Evolutionary conservation across 1,140 invertebrate genomes (phyloP).

Genomic region (Pseudomyrmex concolor): DNA sequence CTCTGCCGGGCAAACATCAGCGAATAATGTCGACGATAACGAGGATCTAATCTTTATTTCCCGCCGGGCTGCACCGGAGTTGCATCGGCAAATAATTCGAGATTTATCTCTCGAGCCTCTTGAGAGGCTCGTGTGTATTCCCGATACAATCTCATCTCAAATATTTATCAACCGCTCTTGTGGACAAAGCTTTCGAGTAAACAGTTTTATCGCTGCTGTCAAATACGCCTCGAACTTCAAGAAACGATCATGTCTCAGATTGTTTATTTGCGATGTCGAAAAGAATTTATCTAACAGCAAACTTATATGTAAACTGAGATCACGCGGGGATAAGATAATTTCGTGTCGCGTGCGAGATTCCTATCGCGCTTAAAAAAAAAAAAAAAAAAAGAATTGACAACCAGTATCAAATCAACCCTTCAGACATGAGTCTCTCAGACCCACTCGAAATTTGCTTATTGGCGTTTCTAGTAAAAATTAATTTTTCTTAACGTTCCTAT

Average conservation of each 20-base stretch:
- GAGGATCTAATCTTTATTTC: not conserved
- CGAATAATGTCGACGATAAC: not conserved
- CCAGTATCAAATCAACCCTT: no score
- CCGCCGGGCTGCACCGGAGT: not conserved
- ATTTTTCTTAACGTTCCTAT: no score
- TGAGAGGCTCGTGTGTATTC: not conserved
- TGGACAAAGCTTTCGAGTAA: slow-evolving; percentile 26
- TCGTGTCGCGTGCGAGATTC: no score
- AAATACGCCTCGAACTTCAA: slow-evolving; percentile 5
- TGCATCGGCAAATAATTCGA: not conserved
- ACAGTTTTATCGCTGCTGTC: slow-evolving; percentile 66
- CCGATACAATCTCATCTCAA: slow-evolving; percentile 51
- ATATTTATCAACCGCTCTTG: slow-evolving; percentile 68
- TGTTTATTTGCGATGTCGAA: not conserved
- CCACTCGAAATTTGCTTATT: no score
- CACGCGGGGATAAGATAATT: no score
- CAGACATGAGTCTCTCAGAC: no score
- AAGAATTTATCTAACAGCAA: no score
- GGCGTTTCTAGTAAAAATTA: no score
- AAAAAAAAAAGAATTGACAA: no score
- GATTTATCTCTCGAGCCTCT: slow-evolving; percentile 41
- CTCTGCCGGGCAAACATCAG: slow-evolving; percentile 72
- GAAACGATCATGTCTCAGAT: not conserved
- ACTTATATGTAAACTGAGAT: no score
- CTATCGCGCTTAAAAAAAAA: no score